phyloP scores from a whole-genome alignment of 2,888 invertebrate species.

The Beris chalybata region DNA sequence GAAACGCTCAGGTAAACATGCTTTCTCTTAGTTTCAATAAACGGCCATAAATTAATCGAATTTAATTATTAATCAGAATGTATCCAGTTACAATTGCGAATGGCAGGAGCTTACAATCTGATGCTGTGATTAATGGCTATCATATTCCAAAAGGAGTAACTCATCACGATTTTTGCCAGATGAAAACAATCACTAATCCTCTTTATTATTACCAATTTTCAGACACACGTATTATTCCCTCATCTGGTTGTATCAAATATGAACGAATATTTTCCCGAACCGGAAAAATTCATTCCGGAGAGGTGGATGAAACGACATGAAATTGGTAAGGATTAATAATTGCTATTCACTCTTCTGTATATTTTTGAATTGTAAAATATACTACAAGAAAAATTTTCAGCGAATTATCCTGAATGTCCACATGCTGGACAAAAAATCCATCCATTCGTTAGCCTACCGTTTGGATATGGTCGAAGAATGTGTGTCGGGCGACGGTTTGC shows the following conservation, averaged over 20 bases:
- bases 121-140: slow-evolving; percentile 75
- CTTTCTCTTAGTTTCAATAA: slow-evolving; percentile 42
- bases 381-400: slow-evolving; percentile 22
- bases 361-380: slow-evolving; percentile 8
- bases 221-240: slow-evolving; percentile 80
- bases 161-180: slow-evolving; percentile 29
- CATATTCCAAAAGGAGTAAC: slow-evolving; percentile 80
- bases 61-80: slow-evolving; percentile 59
- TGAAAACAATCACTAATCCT: neutral
- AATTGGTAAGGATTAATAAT: slow-evolving; percentile 45
- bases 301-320: slow-evolving; percentile 70
- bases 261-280: slow-evolving; percentile 71
- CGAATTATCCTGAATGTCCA: slow-evolving; percentile 45
- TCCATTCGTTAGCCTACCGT: slow-evolving; percentile 74
- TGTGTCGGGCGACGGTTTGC: slow-evolving; percentile 80
- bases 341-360: neutral
- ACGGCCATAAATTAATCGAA: neutral
- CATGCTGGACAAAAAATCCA: slow-evolving; percentile 64
- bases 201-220: slow-evolving; percentile 46
- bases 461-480: slow-evolving; percentile 76
- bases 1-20: slow-evolving; percentile 68
- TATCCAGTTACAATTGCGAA: slow-evolving; percentile 82
- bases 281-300: slow-evolving; percentile 72
- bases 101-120: slow-evolving; percentile 73
- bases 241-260: slow-evolving; percentile 76